A percentile compares a stretch with the other conserved stretches of the same genome.
phyloP scores from a whole-genome alignment of 2,113 vertebrate genomes.

The Genyomyrus donnyi region DNA sequence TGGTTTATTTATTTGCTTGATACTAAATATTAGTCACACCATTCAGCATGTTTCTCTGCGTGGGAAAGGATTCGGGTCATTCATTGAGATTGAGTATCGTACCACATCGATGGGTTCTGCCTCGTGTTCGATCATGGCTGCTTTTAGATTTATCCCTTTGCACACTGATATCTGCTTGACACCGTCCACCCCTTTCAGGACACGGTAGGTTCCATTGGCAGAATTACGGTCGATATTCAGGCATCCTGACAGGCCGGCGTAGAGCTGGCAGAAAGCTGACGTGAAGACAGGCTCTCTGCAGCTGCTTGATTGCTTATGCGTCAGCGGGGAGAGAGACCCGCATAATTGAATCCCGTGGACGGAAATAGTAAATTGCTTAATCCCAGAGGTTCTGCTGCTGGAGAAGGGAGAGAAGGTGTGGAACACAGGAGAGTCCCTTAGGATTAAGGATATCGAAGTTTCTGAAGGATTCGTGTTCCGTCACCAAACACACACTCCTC shows the following conservation, averaged over 20 bases:
- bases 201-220: background rate
- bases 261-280: background rate
- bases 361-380: background rate
- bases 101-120: background rate
- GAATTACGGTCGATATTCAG: background rate
- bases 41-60: too few relatives aligned
- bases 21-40: too few relatives aligned
- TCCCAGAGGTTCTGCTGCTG: background rate
- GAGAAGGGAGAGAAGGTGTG: background rate
- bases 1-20: too few relatives aligned
- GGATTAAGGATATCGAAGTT: background rate
- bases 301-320: background rate
- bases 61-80: background rate
- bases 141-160: background rate
- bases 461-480: background rate
- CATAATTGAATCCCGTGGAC: background rate
- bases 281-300: background rate
- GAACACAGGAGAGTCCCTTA: background rate
- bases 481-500: background rate
- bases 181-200: background rate
- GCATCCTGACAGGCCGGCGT: background rate
- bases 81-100: background rate
- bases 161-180: background rate
- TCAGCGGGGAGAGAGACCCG: background rate
- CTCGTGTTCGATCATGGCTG: background rate